Evolutionary conservation across 2,113 vertebrate genomes (phyloP), one percentile per base, ranked within the genome.

Genomic region (Turdus rufiventris): DNA sequence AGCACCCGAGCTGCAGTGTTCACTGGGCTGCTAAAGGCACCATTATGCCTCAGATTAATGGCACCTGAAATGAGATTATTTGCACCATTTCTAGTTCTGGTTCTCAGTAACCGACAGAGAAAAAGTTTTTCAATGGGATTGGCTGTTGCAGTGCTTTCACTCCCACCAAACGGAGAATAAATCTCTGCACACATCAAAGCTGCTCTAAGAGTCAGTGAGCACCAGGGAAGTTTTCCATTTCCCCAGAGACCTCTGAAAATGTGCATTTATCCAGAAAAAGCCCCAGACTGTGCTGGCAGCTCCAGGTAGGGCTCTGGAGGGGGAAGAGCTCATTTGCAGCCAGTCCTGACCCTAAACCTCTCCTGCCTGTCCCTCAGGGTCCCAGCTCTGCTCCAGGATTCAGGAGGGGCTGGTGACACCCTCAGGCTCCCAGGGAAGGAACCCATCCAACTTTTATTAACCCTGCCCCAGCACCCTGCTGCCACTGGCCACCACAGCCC

Each of bases 21-120:
- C 93, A 78, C 78, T 94, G 89, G 91, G 89, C 91, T 95, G 94
- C 71, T 96, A 40, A 89, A 94, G 91, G 89, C 53, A 79, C 84
- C 72, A 83, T 79, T 89, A 53, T 93, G 54, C 48, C 82, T 43
- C 6, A 61, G 93, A 96, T 96, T 94, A 96, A 96, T 88, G 91
- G 83, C 91, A 86, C 90, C 82, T 79, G 70, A 87, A 94, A 95
- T 85, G 63, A 53, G 71, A 71, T 83, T 65, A 95, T 92, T 95
- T 94, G 91, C 88, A 88, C 83, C 76, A 45, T 94, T 93, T 89
- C 86, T 36, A 76, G n/a, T 21, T 53, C 73, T 87, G 94, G 82
- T 24, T 54, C 92, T 78, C 45, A 84, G 82, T 19, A 94, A 86
- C 47, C 85, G 91, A 71, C 77, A 84, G 94, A 88, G 71, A 21